phyloP scores from a whole-genome alignment of 2,113 vertebrate species.

The Mohoua ochrocephala region DNA sequence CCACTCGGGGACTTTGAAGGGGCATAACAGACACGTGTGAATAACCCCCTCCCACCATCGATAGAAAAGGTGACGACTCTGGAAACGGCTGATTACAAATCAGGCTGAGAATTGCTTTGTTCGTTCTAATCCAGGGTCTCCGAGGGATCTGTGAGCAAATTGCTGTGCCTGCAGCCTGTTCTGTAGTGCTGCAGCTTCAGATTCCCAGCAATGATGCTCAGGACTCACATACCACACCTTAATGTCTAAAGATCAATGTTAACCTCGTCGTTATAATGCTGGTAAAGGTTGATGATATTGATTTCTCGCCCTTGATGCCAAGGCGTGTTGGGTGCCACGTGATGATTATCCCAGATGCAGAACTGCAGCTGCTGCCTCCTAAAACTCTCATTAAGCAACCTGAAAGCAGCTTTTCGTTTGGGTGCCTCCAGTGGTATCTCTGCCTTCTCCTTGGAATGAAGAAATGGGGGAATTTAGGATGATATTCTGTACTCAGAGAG shows the following conservation, averaged over 20 bases:
- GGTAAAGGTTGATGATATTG: neutral
- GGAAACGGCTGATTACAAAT: neutral
- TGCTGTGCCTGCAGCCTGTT: neutral
- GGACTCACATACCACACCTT: neutral
- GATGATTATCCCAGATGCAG: neutral
- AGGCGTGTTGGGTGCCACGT: neutral
- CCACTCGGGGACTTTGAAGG: neutral
- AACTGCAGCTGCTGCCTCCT: neutral
- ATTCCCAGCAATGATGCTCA: neutral
- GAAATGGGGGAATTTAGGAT: neutral
- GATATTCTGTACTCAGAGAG: neutral
- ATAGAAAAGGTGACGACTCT: neutral
- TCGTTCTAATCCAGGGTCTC: neutral
- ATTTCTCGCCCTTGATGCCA: neutral
- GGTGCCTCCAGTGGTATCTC: neutral
- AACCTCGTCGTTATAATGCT: neutral
- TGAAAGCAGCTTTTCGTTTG: neutral
- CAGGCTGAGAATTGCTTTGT: neutral
- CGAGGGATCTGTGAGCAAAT: neutral
- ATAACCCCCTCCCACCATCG: neutral
- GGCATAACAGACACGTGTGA: neutral
- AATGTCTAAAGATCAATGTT: neutral
- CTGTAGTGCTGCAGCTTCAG: neutral
- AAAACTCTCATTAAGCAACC: neutral
- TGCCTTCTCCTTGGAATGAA: neutral